These are phyloP conservation scores for Tor tambroides DNA, from an alignment of 2,113 vertebrate genomes.

Conservation along the genomic window DNA sequence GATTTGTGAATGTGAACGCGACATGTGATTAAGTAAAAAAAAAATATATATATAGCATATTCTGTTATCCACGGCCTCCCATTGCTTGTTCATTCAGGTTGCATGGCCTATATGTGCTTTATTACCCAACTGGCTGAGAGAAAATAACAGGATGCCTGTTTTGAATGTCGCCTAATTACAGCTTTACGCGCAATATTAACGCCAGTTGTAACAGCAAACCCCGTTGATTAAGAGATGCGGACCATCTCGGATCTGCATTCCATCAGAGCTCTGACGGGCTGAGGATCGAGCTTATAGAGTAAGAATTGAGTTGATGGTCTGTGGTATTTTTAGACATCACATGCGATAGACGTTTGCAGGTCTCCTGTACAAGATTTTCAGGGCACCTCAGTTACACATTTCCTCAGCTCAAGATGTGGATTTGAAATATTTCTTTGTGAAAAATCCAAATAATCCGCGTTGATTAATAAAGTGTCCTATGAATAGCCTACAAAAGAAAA, in stretches of 20 bases:
- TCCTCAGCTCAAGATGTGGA: not conserved
- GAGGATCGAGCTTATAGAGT: not conserved
- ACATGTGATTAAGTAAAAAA: not conserved
- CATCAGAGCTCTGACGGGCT: not conserved
- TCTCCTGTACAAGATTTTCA: not conserved
- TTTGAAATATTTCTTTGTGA: too few species aligned
- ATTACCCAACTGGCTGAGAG: not conserved
- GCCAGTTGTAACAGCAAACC: not conserved
- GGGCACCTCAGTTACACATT: not conserved
- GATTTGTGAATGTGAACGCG: not conserved
- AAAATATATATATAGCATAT: not conserved
- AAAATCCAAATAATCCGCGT: too few species aligned
- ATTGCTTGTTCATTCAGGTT: not conserved
- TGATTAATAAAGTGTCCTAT: not conserved
- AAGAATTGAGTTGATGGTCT: conserved; percentile 12
- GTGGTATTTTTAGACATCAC: conserved; percentile 39
- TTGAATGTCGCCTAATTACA: not conserved
- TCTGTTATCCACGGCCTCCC: not conserved
- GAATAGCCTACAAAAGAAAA: too few species aligned
- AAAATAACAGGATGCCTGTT: conserved; percentile 7
- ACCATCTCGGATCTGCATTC: conserved; percentile 9
- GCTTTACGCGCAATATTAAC: not conserved
- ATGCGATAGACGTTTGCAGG: not conserved
- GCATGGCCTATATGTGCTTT: conserved; percentile 23
- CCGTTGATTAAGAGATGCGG: not conserved